Percentiles rank a stretch among this genome's conserved stretches.
Evolutionary conservation across 1,140 invertebrate genomes (phyloP).

Genomic region (Plutomurus gul): DNA sequence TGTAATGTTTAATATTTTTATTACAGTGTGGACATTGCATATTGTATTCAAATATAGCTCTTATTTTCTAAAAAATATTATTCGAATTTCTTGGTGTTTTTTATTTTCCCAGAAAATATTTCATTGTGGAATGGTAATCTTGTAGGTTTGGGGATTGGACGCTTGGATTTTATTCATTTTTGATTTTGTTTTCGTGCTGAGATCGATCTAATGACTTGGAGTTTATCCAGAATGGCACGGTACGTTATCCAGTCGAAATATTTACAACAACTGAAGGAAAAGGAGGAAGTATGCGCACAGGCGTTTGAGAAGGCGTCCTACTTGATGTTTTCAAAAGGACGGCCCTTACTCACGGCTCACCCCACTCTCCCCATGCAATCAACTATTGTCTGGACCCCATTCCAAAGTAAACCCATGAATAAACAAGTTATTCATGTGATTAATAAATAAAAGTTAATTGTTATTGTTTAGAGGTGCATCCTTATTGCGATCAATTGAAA

Average conservation of each 20-base stretch:
- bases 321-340: slow-evolving; percentile 45
- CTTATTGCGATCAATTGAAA: slow-evolving; percentile 41
- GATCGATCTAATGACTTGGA: slow-evolving; percentile 46
- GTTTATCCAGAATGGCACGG: slow-evolving; percentile 47
- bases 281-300: slow-evolving; percentile 47
- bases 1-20: too few relatives aligned
- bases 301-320: slow-evolving; percentile 45
- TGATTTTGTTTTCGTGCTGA: not conserved
- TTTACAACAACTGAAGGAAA: slow-evolving; percentile 52
- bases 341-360: slow-evolving; percentile 33
- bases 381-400: slow-evolving; percentile 40
- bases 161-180: not conserved
- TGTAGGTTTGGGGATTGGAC: too few relatives aligned
- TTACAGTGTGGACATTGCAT: too few relatives aligned
- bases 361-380: not conserved
- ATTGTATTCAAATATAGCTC: too few relatives aligned
- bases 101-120: too few relatives aligned
- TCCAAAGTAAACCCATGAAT: slow-evolving; percentile 38
- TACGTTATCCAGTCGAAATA: slow-evolving; percentile 50
- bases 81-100: too few relatives aligned
- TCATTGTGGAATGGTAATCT: too few relatives aligned
- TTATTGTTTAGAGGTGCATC: slow-evolving; percentile 33
- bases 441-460: not conserved
- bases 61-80: too few relatives aligned
- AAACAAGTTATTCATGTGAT: not conserved